Evolutionary conservation across 2,888 invertebrate species (phyloP), one percentile per base, ranked within the genome.

Genomic region (Aphidius colemani): DNA sequence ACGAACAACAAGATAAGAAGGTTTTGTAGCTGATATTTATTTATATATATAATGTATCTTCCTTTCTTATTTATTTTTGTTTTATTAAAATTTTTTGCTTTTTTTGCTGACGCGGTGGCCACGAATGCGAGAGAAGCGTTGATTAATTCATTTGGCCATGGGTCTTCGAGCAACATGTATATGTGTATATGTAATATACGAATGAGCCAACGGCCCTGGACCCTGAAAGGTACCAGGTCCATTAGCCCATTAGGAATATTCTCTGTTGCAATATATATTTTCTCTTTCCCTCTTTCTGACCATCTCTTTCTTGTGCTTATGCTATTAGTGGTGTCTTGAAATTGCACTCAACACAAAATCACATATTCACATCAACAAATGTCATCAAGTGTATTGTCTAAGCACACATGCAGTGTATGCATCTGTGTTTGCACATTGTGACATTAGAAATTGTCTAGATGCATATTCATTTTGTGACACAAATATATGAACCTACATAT

Each of bases 161-260:
- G 53, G 61, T 11, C 40, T 11, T 53, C 10, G 5, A 30, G 30
- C 30, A 30, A 30, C 30, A 30, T 30, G 3, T 30, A 30, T 30
- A 30, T 18, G 13, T 18, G 13, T 18, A 18, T 60, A 10, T 44
- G 30, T 46, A 57, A 51, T 43, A 8, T 45, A 46, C 53, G 43
- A 11, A 45, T 45, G 58, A 13, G 8, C 57, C 50, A 57, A 45
- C 45, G 50, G 56, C 55, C 60, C 59, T 53, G 30, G 30, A 30
- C 30, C 49, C 48, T 53, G 55, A 46, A 57, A 60, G 60, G 56
- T 39, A 60, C 53, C 61, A 66, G 59, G 63, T 63, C 67, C 64
- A 61, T 66, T 63, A 64, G 64, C 64, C 66, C 63, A 64, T 67
- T 70, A 64, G 66, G 67, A 61, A 5, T 45, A 45, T 13, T 44